A percentile compares a stretch with the other conserved stretches of the same genome.
phyloP scores from a whole-genome alignment of 2,113 vertebrate species.

The Mixornis gularis region DNA sequence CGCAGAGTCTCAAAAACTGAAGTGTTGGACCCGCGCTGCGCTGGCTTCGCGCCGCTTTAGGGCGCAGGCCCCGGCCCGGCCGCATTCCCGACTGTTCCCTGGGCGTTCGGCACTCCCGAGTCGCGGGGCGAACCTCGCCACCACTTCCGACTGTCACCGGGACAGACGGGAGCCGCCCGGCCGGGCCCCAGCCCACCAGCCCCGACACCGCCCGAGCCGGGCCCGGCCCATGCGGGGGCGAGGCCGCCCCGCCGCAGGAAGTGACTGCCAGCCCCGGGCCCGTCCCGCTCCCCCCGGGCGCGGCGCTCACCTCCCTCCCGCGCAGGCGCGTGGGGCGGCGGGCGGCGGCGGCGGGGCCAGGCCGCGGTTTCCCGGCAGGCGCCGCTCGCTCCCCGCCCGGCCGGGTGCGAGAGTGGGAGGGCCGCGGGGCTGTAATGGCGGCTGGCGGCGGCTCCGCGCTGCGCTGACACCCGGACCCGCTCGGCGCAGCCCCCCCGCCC shows the following conservation, averaged over 20 bases:
- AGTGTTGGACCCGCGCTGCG: fast-evolving
- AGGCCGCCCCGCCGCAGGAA: fast-evolving
- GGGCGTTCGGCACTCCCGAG: background rate
- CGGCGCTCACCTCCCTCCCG: background rate
- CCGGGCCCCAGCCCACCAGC: too few species aligned
- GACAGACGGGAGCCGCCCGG: too few species aligned
- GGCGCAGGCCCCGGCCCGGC: background rate
- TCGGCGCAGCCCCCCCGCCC: background rate
- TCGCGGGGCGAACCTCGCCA: background rate
- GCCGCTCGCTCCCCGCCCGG: background rate
- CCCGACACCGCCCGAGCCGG: background rate
- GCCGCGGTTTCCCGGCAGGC: background rate
- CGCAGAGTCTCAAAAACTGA: fast-evolving
- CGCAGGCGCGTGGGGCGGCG: background rate
- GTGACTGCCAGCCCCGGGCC: background rate
- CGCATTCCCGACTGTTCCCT: fast-evolving
- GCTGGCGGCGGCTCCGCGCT: background rate
- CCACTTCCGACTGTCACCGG: background rate
- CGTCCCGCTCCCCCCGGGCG: background rate
- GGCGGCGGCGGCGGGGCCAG: too few species aligned
- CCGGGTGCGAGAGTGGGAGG: background rate
- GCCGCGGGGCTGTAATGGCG: background rate
- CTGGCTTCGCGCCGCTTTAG: fast-evolving
- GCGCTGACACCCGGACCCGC: background rate
- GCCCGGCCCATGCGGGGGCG: fast-evolving